Evolutionary conservation across 2,113 vertebrate genomes (phyloP), one percentile per base, ranked within the genome.

Genomic region (Cathartes aura): DNA sequence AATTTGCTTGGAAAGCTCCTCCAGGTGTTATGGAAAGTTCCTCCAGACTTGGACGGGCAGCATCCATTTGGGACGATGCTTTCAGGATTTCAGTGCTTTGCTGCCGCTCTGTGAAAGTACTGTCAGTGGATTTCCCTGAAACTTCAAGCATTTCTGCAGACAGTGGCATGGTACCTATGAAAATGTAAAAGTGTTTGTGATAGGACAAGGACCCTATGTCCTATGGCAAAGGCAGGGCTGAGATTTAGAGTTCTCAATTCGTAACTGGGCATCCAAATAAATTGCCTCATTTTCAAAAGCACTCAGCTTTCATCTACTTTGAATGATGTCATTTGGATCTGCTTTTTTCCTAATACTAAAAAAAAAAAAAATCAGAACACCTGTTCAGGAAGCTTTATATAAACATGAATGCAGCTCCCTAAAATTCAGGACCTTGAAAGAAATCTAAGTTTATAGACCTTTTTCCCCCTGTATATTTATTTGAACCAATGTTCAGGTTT

Each of bases 1-100:
- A 64, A 82, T 89, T 81, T 87, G 11, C 59, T 70, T 53, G 66
- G 43, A 80, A 56, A 82, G 20, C 34, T 95, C 43, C 55, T 55
- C 11, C 62, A 75, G 24, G 6, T 62, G 19, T 19, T 59, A 15
- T 20, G 27, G 40, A 40, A 89, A 86, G 27, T 60, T 82, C 36
- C 58, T 73, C 50, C 67, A 67, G 24, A 59, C 32, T 24, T 55
- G 17, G 38, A 45, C 0, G 0, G 17, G 22, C 29, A 62, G 27
- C 38, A 23, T 4, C 19, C 3, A 12, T 71, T 59, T 7, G 2
- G 30, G 30, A 64, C 3, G 3, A 52, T 21, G 30, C 30, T 73
- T 79, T 73, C 45, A 68, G 22, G 42, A 36, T 64, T 71, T 67
- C 55, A 29, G 16, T 50, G 32, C 55, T 95, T 71, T 90, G 24